Percentiles rank a stretch among this genome's conserved stretches.
phyloP scores from a whole-genome alignment of 2,113 vertebrate species.

The Axis porcinus region DNA sequence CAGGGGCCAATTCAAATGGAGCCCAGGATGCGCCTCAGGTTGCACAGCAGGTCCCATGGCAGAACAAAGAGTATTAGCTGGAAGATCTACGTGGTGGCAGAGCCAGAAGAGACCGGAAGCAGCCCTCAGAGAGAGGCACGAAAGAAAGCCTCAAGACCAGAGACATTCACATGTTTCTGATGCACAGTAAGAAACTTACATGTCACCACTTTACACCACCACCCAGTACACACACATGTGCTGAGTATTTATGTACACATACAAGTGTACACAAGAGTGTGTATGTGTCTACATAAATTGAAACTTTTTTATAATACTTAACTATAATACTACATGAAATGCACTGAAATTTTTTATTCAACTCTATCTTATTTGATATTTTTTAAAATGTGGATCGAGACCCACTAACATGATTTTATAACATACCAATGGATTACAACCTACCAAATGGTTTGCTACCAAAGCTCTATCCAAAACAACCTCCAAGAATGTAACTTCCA shows the following conservation, averaged over 20 bases:
- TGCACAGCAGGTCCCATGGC: not conserved
- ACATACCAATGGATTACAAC: not conserved
- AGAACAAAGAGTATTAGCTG: not conserved
- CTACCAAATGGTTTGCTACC: not conserved
- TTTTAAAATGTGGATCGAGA: not conserved
- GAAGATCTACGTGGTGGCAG: not conserved
- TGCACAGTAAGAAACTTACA: not conserved
- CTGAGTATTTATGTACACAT: not conserved
- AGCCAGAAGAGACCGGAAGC: not conserved
- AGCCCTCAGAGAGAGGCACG: not conserved
- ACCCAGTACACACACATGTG: not conserved
- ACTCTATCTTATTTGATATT: not conserved
- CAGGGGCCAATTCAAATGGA: not conserved
- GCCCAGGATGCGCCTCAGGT: not conserved
- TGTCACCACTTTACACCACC: not conserved
- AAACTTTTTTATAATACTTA: not conserved
- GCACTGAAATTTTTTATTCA: not conserved
- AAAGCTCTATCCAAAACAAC: not conserved
- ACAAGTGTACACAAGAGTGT: not conserved
- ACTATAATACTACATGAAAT: not conserved
- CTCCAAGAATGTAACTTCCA: not conserved
- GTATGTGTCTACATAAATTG: not conserved
- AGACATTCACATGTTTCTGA: not conserved
- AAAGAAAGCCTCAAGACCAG: not conserved
- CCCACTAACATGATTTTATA: not conserved